These are phyloP conservation scores for Lutjanus argentimaculatus DNA, from an alignment of 2,797 vertebrate genomes.

Conservation along the genomic window DNA sequence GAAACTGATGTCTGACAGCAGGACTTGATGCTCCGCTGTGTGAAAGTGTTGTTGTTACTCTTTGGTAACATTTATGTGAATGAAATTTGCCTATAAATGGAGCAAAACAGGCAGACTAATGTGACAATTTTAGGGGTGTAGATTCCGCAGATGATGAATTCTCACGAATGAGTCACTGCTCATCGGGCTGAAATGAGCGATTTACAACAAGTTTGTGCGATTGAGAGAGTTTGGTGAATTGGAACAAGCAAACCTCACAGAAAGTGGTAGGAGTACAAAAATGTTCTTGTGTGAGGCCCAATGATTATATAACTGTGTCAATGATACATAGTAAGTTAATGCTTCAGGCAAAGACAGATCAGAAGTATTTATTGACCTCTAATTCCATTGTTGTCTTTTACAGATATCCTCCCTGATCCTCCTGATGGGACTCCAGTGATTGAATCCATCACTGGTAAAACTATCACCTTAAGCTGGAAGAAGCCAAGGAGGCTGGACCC, in stretches of 20 bases:
- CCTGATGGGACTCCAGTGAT: constrained; percentile 93
- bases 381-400: constrained; percentile 20
- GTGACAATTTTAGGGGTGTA: background rate
- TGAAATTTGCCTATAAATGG: background rate
- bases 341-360: background rate
- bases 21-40: background rate
- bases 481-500: constrained; percentile 94
- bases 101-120: background rate
- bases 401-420: constrained; percentile 96
- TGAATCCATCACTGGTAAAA: constrained; percentile 92
- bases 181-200: background rate
- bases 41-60: background rate
- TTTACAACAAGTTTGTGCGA: background rate
- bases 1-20: background rate
- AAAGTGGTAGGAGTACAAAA: too few relatives aligned
- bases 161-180: too few relatives aligned
- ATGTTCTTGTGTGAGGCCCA: too few relatives aligned
- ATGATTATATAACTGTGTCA: background rate
- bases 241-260: too few relatives aligned
- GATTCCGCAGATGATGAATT: background rate
- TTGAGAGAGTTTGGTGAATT: too few relatives aligned
- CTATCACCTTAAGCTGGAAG: constrained; percentile 92
- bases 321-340: background rate
- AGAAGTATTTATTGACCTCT: constrained; percentile 2
- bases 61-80: background rate